Conservation (phyloP, 2,113 vertebrate species). For the Pteruthius melanotis region DNA sequence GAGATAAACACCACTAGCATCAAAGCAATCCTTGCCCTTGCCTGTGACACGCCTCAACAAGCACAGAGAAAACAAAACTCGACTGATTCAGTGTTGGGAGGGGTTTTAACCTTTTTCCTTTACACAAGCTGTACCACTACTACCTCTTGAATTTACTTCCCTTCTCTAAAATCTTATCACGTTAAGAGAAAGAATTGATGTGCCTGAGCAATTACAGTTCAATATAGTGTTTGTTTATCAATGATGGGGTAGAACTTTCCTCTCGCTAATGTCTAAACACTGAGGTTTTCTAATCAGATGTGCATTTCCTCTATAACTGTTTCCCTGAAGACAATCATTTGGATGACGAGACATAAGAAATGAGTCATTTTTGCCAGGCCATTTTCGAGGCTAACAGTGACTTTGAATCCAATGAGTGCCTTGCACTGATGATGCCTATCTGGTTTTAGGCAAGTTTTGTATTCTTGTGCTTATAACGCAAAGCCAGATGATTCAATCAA, state of each 20-base stretch:
- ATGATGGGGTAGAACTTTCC: background rate
- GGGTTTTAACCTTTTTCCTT: background rate
- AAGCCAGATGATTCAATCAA: conserved; percentile 20
- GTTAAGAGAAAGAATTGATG: background rate
- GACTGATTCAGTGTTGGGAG: background rate
- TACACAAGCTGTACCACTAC: background rate
- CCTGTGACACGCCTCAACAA: background rate
- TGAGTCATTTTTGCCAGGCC: background rate
- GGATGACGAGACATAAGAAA: background rate
- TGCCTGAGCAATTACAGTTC: background rate
- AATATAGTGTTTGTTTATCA: background rate
- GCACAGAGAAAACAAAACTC: background rate
- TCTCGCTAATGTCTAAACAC: background rate
- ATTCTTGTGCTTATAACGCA: background rate
- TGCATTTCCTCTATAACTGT: background rate
- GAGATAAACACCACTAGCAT: background rate
- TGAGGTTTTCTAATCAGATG: background rate
- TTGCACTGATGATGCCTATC: background rate
- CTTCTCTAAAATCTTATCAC: background rate
- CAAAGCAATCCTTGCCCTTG: background rate
- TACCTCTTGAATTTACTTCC: background rate
- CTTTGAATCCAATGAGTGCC: background rate
- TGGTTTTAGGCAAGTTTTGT: background rate
- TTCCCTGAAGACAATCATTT: background rate
- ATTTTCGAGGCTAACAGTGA: background rate